Percentiles rank a stretch among this genome's conserved stretches.
Evolutionary conservation across 1,140 invertebrate species (phyloP).

Genomic region (Andricus grossulariae): DNA sequence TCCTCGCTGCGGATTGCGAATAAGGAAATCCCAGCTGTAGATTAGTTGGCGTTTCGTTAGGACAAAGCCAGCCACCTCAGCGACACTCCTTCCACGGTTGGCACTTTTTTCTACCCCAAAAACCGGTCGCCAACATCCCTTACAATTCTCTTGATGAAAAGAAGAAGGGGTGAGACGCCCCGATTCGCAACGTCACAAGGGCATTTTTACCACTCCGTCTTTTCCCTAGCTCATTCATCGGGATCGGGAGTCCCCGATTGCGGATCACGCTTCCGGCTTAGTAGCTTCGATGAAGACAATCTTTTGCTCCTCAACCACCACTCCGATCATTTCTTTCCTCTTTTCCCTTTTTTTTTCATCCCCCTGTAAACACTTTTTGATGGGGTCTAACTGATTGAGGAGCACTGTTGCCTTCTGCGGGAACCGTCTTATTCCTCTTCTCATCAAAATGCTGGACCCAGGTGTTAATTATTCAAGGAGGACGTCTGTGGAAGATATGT

Average conservation of each 20-base stretch:
- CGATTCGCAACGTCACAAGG: slow-evolving; percentile 20
- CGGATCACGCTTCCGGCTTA: slow-evolving; percentile 10
- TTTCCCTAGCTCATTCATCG: slow-evolving; percentile 31
- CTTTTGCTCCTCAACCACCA: slow-evolving; percentile 26
- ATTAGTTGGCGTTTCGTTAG: slow-evolving; percentile 48
- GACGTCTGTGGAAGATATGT: slow-evolving; percentile 56
- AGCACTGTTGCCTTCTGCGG: slow-evolving; percentile 45
- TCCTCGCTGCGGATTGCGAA: slow-evolving; percentile 8
- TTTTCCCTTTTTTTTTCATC: slow-evolving; percentile 7
- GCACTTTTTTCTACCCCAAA: slow-evolving; percentile 18
- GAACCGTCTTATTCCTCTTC: slow-evolving; percentile 52
- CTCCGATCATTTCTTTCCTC: background rate
- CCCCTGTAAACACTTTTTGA: slow-evolving; percentile 31
- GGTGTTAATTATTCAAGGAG: slow-evolving; percentile 67
- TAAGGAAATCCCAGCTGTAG: slow-evolving; percentile 11
- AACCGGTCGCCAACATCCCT: slow-evolving; percentile 19
- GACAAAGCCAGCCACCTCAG: slow-evolving; percentile 43
- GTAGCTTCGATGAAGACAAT: background rate
- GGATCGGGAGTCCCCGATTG: background rate
- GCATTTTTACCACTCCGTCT: slow-evolving; percentile 25
- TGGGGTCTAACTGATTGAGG: slow-evolving; percentile 36
- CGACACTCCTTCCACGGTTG: slow-evolving; percentile 28
- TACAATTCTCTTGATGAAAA: slow-evolving; percentile 43
- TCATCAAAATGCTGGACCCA: slow-evolving; percentile 54
- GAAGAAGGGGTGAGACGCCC: slow-evolving; percentile 26